Base-by-base conservation (phyloP, 1,140 invertebrate genomes). In the Saccostrea glomerata region DNA sequence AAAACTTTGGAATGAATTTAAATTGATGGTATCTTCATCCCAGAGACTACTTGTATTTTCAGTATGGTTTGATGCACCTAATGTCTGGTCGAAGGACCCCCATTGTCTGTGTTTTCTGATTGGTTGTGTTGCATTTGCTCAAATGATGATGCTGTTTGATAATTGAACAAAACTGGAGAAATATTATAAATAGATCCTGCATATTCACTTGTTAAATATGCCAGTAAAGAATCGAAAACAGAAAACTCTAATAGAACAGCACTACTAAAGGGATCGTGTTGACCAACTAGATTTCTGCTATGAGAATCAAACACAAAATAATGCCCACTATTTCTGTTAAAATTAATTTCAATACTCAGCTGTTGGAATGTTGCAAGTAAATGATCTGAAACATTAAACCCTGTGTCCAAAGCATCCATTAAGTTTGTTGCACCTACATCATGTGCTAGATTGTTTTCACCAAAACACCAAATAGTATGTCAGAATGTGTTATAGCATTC, bases 221-320 rank as follows among this genome's bases (percentile, higher is more conserved):
- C 36, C 23, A 40, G 23, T 70, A 86, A 47, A 11, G 30, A 17
- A 60, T 70, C 6, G 36, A 70, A 17, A 70, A 6, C 30, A 15
- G 47, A 11, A 86, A 86, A 70, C 70, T 86, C 85, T n/a, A 86
- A 55, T 40, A 86, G 20, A 86, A 86, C 63, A 70, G 63, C 58
- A 47, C 2, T 47, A 11, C 85, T 60, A 40, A 70, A 47, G 17
- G 13, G 9, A 70, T 15, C 17, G 47, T 54, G 23, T 70, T 70
- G 20, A 13, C 85, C 85, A 30, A n/a, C 9, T 70, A 23, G 9
- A 86, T 86, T 25, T 47, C 85, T 86, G 47, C 85, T 86, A n/a
- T 86, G 60, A 70, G 85, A 86, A 70, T 86, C 60, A 70, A 70
- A 86, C 30, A 86, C 17, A 70, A 47, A 86, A 47, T 86, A 86